phyloP scores from a whole-genome alignment of 2,113 vertebrate species.

The Alexandromys fortis region DNA sequence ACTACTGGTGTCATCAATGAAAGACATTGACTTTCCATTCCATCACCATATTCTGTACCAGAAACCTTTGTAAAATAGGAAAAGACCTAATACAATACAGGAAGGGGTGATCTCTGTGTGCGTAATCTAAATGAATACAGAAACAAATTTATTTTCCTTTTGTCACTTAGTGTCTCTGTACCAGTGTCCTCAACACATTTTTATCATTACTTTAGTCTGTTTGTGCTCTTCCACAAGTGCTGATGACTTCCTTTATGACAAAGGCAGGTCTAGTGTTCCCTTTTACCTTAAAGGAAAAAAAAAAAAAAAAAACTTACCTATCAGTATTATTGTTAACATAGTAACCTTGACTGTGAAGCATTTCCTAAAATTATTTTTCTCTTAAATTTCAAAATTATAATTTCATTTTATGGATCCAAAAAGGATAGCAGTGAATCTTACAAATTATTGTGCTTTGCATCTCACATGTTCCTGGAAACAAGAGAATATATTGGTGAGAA shows the following conservation, averaged over 20 bases:
- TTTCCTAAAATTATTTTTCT: neutral
- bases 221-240: neutral
- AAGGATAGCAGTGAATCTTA: neutral
- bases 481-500: neutral
- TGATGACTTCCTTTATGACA: neutral
- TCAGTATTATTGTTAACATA: neutral
- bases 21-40: neutral
- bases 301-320: neutral
- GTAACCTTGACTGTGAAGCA: neutral
- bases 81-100: neutral
- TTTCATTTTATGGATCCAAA: neutral
- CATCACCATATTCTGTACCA: neutral
- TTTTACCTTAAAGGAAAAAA: neutral
- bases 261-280: neutral
- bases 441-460: neutral
- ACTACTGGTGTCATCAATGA: neutral
- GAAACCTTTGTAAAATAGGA: neutral
- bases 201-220: neutral
- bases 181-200: no score
- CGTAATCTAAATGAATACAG: no score
- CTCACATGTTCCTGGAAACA: neutral
- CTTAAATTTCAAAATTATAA: neutral
- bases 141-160: neutral
- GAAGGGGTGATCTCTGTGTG: neutral
- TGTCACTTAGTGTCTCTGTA: neutral